Evolutionary conservation across 1,140 invertebrate genomes (phyloP).

Genomic region (Drosophila pruinosa): DNA sequence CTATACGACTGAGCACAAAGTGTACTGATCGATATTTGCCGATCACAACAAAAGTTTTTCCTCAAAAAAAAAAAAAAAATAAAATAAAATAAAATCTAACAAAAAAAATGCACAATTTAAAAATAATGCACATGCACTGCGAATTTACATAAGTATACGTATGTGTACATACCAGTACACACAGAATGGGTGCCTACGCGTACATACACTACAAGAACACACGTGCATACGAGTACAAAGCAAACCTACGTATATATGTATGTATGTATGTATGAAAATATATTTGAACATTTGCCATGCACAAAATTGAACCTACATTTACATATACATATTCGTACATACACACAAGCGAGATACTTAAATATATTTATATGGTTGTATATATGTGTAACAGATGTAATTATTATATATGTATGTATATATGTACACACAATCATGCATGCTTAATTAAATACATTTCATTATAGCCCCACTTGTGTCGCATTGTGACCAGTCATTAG

Average conservation of each 20-base stretch:
- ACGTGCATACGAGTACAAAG: background rate
- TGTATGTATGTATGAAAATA: background rate
- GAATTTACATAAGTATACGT: slow-evolving; percentile 26
- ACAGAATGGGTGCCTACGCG: slow-evolving; percentile 5
- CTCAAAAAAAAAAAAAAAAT: slow-evolving; percentile 43
- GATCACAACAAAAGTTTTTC: slow-evolving; percentile 71
- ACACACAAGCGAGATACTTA: slow-evolving; percentile 5
- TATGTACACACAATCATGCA: no score
- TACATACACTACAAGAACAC: slow-evolving; percentile 3
- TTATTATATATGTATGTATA: background rate
- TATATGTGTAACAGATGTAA: background rate
- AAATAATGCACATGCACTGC: slow-evolving; percentile 73
- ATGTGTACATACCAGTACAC: slow-evolving; percentile 1
- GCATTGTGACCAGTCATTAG: background rate
- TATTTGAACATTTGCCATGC: slow-evolving; percentile 7
- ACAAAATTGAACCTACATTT: background rate
- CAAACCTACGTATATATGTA: slow-evolving; percentile 6
- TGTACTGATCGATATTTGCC: slow-evolving; percentile 67
- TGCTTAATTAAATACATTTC: slow-evolving; percentile 10
- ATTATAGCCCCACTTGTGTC: slow-evolving; percentile 1
- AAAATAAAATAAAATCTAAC: slow-evolving; percentile 12
- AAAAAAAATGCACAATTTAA: slow-evolving; percentile 63
- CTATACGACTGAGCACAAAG: slow-evolving; percentile 60
- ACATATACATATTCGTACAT: background rate
- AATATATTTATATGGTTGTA: slow-evolving; percentile 1